Conservation (phyloP, 2,888 invertebrate species). For the Apodemia duryi region DNA sequence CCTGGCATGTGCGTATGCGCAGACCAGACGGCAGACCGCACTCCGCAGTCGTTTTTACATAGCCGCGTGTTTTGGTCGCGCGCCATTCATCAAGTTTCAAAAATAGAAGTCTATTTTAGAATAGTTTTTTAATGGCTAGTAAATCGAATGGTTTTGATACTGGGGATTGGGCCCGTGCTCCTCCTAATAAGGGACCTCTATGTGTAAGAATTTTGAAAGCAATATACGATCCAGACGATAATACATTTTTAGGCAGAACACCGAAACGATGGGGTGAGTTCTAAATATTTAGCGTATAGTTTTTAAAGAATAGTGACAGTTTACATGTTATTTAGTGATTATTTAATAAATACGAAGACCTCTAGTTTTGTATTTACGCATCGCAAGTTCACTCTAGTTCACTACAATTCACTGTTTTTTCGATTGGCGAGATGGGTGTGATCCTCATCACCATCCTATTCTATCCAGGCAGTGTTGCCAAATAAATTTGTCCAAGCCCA, state of each 20-base stretch:
- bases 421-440: too few species aligned
- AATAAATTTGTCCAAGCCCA: too few species aligned
- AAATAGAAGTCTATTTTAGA: constrained; percentile 6
- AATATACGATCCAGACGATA: constrained; percentile 60
- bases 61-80: constrained; percentile 39
- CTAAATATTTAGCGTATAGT: background rate
- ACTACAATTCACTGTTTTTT: too few species aligned
- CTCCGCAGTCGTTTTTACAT: constrained; percentile 30
- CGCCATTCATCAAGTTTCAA: constrained; percentile 17
- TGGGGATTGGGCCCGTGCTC: constrained; percentile 58
- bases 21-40: background rate
- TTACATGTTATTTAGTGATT: too few species aligned
- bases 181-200: constrained; percentile 46
- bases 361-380: too few species aligned
- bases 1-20: constrained; percentile 29
- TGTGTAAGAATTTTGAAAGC: constrained; percentile 46
- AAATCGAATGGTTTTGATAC: constrained; percentile 58
- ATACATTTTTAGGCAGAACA: constrained; percentile 63
- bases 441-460: too few species aligned
- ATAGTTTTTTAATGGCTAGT: constrained; percentile 41
- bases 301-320: background rate
- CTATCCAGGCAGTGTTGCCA: too few species aligned
- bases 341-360: too few species aligned
- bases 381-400: too few species aligned
- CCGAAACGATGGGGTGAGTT: constrained; percentile 70